Percentiles rank a stretch among this genome's conserved stretches.
These are phyloP conservation scores for Zelostemma sp. DNA, from an alignment of 1,140 invertebrate genomes.

Conservation along the genomic window DNA sequence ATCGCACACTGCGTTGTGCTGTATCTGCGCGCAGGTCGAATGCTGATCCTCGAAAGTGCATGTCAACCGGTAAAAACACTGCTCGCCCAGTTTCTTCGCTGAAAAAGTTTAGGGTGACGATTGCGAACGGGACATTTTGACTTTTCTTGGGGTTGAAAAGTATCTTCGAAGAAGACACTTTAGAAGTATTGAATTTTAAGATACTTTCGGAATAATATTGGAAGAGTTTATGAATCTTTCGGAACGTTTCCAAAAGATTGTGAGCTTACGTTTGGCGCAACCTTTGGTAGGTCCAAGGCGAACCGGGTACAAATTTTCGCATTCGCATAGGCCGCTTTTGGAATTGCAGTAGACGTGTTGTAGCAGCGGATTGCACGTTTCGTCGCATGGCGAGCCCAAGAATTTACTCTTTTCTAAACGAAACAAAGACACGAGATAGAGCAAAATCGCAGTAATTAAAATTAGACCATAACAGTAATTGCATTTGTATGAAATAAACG, in stretches of 20 bases:
- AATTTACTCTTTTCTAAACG: conserved; percentile 77
- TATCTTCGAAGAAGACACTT: too few relatives aligned
- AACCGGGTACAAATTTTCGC: conserved; percentile 83
- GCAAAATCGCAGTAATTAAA: not conserved
- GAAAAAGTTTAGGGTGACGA: conserved; percentile 48
- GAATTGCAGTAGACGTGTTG: conserved; percentile 83
- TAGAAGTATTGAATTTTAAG: too few relatives aligned
- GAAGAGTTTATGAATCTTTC: too few relatives aligned
- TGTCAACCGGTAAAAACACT: conserved; percentile 85
- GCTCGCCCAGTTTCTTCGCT: conserved; percentile 86
- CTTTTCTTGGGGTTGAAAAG: not conserved
- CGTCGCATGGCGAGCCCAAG: conserved; percentile 82
- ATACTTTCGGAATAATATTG: too few relatives aligned
- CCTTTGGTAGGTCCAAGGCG: conserved; percentile 81
- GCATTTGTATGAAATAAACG: too few relatives aligned
- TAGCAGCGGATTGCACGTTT: conserved; percentile 78
- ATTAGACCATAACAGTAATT: too few relatives aligned
- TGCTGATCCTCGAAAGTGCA: conserved; percentile 83
- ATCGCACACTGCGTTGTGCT: conserved; percentile 88
- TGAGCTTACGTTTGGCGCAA: conserved; percentile 84
- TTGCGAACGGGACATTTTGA: not conserved
- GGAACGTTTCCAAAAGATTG: too few relatives aligned
- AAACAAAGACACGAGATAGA: conserved; percentile 15
- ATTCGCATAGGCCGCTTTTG: conserved; percentile 77
- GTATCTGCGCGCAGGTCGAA: conserved; percentile 83